These are phyloP conservation scores for Andrena cerasifolii DNA, from an alignment of 1,140 invertebrate species.

Conservation along the genomic window DNA sequence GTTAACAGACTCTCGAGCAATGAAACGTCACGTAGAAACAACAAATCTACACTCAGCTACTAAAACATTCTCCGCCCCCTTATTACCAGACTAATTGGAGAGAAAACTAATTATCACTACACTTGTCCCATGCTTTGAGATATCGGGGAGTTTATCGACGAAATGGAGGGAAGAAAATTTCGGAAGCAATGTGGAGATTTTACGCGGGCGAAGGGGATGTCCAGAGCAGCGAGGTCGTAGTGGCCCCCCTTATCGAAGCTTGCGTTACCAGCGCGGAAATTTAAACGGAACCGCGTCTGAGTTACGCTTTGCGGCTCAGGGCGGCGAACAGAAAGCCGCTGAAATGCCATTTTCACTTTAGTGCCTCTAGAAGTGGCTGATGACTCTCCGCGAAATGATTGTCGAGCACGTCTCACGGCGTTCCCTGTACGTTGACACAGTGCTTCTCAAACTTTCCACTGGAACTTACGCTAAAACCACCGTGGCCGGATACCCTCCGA, in stretches of 20 bases:
- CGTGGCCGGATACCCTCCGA: no score
- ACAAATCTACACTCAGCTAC: no score
- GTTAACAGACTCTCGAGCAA: no score
- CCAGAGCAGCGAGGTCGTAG: not conserved
- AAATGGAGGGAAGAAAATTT: not conserved
- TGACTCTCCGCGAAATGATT: slow-evolving; percentile 13
- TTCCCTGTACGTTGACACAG: not conserved
- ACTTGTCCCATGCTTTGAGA: no score
- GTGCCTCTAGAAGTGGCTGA: not conserved
- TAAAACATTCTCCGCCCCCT: no score
- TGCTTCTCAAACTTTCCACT: slow-evolving; percentile 17
- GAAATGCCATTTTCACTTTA: slow-evolving; percentile 21
- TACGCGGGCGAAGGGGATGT: not conserved
- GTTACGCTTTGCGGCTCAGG: not conserved
- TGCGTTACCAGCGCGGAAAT: not conserved
- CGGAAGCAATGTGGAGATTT: not conserved
- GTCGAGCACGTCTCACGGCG: not conserved
- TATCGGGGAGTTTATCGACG: no score
- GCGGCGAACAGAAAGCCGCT: slow-evolving; percentile 10
- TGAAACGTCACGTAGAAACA: no score
- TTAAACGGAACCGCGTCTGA: slow-evolving; percentile 12
- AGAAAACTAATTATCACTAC: no score
- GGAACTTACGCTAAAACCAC: not conserved
- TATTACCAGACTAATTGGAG: no score
- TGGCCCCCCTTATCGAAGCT: slow-evolving; percentile 1